These are phyloP conservation scores for Tipula lateralis DNA, from an alignment of 2,888 invertebrate genomes.

Conservation along the genomic window DNA sequence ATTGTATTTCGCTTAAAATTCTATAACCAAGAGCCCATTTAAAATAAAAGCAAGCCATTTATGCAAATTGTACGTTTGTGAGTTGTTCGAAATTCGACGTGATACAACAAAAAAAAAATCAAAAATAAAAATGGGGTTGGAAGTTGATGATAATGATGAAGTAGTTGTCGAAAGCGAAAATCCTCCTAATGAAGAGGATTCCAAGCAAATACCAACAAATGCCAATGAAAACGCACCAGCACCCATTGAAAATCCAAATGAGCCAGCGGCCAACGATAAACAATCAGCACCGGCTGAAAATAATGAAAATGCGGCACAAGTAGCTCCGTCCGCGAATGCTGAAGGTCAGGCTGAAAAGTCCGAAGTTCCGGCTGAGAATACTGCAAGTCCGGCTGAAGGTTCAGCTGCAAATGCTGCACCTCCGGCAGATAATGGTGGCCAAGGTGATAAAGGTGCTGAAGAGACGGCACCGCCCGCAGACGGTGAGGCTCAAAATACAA, in stretches of 20 bases:
- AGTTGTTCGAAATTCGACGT: too few relatives aligned
- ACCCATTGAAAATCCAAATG: not conserved
- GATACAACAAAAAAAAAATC: too few relatives aligned
- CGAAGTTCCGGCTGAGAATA: not conserved
- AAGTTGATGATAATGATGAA: too few relatives aligned
- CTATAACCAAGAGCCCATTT: too few relatives aligned
- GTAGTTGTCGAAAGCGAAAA: too few relatives aligned
- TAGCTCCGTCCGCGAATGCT: not conserved
- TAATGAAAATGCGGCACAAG: not conserved
- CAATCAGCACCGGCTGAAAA: not conserved
- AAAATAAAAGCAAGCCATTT: too few relatives aligned
- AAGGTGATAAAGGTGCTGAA: not conserved
- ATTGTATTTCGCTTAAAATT: too few relatives aligned
- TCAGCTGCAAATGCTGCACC: not conserved
- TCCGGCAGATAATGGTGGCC: not conserved
- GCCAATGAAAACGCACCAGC: not conserved
- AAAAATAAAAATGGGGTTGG: too few relatives aligned
- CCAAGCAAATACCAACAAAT: not conserved
- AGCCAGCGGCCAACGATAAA: not conserved
- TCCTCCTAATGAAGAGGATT: too few relatives aligned
- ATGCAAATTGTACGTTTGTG: too few relatives aligned
- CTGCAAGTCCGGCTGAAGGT: not conserved
- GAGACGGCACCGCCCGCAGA: not conserved
- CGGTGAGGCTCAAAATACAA: not conserved
- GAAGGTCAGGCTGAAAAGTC: not conserved